Evolutionary conservation across 2,113 vertebrate genomes (phyloP).

Genomic region (Pangasianodon hypophthalmus): DNA sequence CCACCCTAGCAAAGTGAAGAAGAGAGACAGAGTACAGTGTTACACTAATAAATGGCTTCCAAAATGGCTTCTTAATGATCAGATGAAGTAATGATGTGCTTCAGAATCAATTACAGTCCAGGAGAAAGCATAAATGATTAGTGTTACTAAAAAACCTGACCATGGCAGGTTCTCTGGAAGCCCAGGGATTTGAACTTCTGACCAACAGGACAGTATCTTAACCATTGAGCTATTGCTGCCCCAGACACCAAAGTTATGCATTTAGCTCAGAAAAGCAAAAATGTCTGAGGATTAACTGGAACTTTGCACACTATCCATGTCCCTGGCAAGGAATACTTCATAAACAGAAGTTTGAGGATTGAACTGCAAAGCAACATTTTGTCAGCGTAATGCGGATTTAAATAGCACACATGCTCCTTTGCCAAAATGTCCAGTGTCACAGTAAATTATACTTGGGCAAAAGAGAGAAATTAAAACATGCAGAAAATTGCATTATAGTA

Average conservation of each 20-base stretch:
- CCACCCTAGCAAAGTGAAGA: neutral
- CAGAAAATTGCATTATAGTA: slow-evolving; percentile 54
- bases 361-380: neutral
- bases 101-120: neutral
- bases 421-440: slow-evolving; percentile 55
- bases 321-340: slow-evolving; percentile 3
- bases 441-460: slow-evolving; percentile 63
- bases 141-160: neutral
- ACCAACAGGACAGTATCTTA: neutral
- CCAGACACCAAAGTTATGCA: neutral
- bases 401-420: slow-evolving; percentile 59
- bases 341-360: neutral
- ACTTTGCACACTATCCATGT: neutral
- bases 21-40: neutral
- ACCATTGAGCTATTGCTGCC: neutral
- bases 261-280: slow-evolving; percentile 1
- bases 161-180: neutral
- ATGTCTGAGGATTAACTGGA: neutral
- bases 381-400: slow-evolving; percentile 32
- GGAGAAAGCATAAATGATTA: neutral
- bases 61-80: neutral
- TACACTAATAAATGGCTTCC: neutral
- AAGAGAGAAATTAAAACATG: slow-evolving; percentile 58
- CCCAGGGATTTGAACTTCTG: neutral
- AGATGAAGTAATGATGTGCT: neutral